Conservation (phyloP, 2,888 invertebrate species). For the Pasiphila rectangulata region DNA sequence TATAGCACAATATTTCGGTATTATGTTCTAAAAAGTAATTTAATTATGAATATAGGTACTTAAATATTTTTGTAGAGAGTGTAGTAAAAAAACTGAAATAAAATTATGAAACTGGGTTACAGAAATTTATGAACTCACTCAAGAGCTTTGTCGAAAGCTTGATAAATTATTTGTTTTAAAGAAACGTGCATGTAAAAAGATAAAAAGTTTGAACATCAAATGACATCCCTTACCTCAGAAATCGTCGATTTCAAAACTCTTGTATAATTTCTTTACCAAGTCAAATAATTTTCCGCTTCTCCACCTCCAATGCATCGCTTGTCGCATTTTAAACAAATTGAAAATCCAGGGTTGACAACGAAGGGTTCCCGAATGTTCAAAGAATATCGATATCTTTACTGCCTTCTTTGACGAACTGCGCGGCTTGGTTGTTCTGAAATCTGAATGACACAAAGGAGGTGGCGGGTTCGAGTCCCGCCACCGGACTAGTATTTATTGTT, state of each 20-base stretch:
- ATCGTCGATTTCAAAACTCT: background rate
- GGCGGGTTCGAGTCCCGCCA: too few species aligned
- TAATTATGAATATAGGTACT: slow-evolving; percentile 10
- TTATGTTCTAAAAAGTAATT: slow-evolving; percentile 18
- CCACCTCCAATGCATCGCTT: slow-evolving; percentile 71
- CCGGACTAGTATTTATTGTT: too few species aligned
- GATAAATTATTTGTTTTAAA: background rate
- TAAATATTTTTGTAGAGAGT: slow-evolving; percentile 2
- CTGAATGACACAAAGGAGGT: too few species aligned
- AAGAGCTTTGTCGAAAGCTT: background rate
- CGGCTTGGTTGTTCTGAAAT: too few species aligned
- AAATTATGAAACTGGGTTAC: slow-evolving; percentile 2
- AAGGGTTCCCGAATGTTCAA: slow-evolving; percentile 48
- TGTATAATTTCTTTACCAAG: background rate
- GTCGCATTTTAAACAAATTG: slow-evolving; percentile 79
- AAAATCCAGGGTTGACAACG: slow-evolving; percentile 78
- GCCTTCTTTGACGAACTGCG: too few species aligned
- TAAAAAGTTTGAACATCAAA: too few species aligned
- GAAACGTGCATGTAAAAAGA: too few species aligned
- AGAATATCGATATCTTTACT: background rate
- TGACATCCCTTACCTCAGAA: background rate
- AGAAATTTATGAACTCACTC: background rate
- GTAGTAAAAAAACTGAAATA: background rate
- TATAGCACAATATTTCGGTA: slow-evolving; percentile 18
- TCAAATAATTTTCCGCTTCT: slow-evolving; percentile 64